Percentiles rank a stretch among this genome's conserved stretches.
Evolutionary conservation across 2,888 invertebrate genomes (phyloP).

Genomic region (Arge pagana): DNA sequence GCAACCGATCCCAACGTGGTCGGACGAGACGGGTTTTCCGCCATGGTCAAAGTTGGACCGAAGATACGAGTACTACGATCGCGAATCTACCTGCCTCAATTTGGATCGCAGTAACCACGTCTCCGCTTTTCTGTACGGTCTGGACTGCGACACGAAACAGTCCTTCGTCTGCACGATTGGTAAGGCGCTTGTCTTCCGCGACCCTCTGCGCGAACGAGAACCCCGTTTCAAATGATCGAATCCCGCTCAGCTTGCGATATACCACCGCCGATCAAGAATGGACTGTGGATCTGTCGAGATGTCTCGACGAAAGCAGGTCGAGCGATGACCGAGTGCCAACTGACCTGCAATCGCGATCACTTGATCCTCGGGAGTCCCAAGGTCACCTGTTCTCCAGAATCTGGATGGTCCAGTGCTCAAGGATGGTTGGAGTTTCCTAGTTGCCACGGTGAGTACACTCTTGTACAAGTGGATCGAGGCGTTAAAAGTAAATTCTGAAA

Average conservation of each 20-base stretch:
- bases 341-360: conserved; percentile 33
- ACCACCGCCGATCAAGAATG: conserved; percentile 36
- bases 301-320: conserved; percentile 20
- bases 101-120: conserved; percentile 61
- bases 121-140: conserved; percentile 60
- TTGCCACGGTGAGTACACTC: conserved; percentile 38
- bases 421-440: conserved; percentile 42
- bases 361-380: conserved; percentile 35
- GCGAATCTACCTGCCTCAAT: conserved; percentile 60
- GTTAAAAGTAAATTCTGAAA: too few species aligned
- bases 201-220: too few species aligned
- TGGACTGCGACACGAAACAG: conserved; percentile 62
- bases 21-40: conserved; percentile 50
- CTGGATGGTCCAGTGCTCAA: conserved; percentile 30
- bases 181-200: conserved; percentile 25
- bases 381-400: conserved; percentile 32
- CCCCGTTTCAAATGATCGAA: too few species aligned
- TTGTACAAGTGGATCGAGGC: too few species aligned
- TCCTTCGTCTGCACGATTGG: conserved; percentile 58
- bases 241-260: conserved; percentile 31
- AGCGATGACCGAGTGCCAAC: conserved; percentile 31
- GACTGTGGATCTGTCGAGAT: conserved; percentile 38
- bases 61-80: conserved; percentile 57
- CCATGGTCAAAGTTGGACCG: conserved; percentile 54
- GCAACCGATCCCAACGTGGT: conserved; percentile 27